Percentiles rank a stretch among this genome's conserved stretches.
Evolutionary conservation across 2,888 invertebrate species (phyloP).

Genomic region (Cremastobaeus sp.): DNA sequence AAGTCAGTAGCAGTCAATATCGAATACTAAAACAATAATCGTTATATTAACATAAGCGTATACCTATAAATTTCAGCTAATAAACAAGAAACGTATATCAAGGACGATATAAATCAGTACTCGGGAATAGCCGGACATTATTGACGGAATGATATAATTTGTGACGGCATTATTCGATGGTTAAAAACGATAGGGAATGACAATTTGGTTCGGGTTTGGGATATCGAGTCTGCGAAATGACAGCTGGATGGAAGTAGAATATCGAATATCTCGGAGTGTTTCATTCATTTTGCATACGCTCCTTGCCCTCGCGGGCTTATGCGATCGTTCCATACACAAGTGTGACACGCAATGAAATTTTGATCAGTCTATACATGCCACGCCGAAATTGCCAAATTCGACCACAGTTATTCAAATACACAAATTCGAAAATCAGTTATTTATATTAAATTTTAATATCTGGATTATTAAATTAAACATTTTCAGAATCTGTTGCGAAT

Average conservation of each 20-base stretch:
- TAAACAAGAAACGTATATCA: background rate
- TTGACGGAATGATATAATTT: constrained; percentile 46
- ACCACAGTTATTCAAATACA: too few relatives aligned
- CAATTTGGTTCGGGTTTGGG: constrained; percentile 20
- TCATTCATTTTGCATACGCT: constrained; percentile 54
- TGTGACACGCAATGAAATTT: constrained; percentile 50
- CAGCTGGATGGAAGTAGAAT: constrained; percentile 48
- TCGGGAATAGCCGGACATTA: constrained; percentile 22
- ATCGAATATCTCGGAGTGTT: constrained; percentile 55
- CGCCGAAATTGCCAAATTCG: constrained; percentile 50
- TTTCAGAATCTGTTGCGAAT: too few relatives aligned
- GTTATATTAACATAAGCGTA: too few relatives aligned
- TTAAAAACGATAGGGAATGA: constrained; percentile 48
- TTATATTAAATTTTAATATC: too few relatives aligned
- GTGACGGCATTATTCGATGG: constrained; percentile 24
- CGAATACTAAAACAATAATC: too few relatives aligned
- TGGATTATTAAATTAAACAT: too few relatives aligned
- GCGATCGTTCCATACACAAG: constrained; percentile 41
- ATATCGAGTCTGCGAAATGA: constrained; percentile 37
- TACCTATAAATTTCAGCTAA: too few relatives aligned
- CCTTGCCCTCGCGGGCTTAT: constrained; percentile 40
- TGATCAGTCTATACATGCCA: constrained; percentile 34
- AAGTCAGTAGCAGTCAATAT: too few relatives aligned
- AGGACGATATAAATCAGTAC: constrained; percentile 16
- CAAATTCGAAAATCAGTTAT: too few relatives aligned